Percentiles rank a stretch among this genome's conserved stretches.
These are phyloP conservation scores for Amniataba percoides DNA, from an alignment of 2,797 vertebrate species.

Conservation along the genomic window DNA sequence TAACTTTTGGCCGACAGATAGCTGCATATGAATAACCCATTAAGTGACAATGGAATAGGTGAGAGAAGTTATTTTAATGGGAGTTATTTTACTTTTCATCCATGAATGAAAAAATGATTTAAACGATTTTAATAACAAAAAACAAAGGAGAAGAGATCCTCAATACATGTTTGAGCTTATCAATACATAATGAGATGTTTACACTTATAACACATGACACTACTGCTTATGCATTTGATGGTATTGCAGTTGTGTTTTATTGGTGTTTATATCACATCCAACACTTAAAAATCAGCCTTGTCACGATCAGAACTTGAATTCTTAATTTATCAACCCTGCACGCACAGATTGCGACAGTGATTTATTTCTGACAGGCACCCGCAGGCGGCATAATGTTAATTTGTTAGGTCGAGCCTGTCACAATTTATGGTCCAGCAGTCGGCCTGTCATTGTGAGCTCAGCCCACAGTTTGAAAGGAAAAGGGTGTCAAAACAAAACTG, in stretches of 20 bases:
- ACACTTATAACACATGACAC: no score
- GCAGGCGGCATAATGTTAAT: conserved; percentile 29
- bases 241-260: background rate
- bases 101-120: background rate
- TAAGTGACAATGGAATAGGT: background rate
- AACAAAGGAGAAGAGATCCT: background rate
- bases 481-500: conserved; percentile 6
- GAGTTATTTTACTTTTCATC: background rate
- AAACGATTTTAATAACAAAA: background rate
- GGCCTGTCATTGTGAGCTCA: background rate
- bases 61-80: background rate
- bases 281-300: conserved; percentile 6
- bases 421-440: conserved; percentile 29
- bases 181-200: background rate
- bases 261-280: conserved; percentile 1
- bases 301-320: conserved; percentile 1
- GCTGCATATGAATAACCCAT: background rate
- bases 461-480: conserved; percentile 1
- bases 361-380: conserved; percentile 9
- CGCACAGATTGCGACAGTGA: background rate
- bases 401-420: conserved; percentile 19
- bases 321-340: background rate
- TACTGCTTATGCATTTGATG: background rate
- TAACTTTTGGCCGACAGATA: background rate
- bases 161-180: background rate